Evolutionary conservation across 2,113 vertebrate genomes (phyloP).

Genomic region (Sander lucioperca): DNA sequence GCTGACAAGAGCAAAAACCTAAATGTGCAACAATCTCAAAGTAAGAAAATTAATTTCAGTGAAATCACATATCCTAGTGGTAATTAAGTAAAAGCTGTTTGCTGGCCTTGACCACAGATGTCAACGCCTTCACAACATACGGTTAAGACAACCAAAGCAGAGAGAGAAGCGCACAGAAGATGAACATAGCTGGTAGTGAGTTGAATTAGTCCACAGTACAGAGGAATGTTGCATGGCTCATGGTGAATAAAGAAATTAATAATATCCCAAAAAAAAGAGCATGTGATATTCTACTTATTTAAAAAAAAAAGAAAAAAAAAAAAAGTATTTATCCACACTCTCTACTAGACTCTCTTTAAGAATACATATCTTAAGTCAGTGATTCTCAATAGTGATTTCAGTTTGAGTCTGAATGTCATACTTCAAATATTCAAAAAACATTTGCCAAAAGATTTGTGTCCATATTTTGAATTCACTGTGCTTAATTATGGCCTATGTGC

Average conservation of each 20-base stretch:
- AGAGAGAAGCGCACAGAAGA: conserved; percentile 20
- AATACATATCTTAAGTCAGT: not conserved
- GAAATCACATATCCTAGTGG: not conserved
- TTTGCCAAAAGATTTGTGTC: not conserved
- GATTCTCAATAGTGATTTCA: not conserved
- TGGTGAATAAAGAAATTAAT: conserved; percentile 19
- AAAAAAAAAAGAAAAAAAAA: not conserved
- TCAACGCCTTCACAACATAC: conserved; percentile 17
- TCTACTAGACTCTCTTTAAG: not conserved
- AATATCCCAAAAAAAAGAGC: not conserved
- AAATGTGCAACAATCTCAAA: conserved; percentile 1
- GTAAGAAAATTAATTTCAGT: not conserved
- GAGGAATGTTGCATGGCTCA: conserved; percentile 44
- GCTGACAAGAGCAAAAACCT: conserved; percentile 7
- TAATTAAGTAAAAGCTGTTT: conserved; percentile 3
- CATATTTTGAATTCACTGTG: not conserved
- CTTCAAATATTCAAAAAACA: not conserved
- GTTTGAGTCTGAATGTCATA: not conserved
- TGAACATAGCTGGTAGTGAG: conserved; percentile 10
- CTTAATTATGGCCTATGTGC: not conserved
- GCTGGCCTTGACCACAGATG: conserved; percentile 27
- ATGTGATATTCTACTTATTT: not conserved
- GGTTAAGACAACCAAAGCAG: conserved; percentile 3
- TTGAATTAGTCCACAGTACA: conserved; percentile 22
- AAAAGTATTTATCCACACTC: not conserved